Base-by-base conservation (phyloP, 2,888 invertebrate species). In the Apamea anceps region DNA sequence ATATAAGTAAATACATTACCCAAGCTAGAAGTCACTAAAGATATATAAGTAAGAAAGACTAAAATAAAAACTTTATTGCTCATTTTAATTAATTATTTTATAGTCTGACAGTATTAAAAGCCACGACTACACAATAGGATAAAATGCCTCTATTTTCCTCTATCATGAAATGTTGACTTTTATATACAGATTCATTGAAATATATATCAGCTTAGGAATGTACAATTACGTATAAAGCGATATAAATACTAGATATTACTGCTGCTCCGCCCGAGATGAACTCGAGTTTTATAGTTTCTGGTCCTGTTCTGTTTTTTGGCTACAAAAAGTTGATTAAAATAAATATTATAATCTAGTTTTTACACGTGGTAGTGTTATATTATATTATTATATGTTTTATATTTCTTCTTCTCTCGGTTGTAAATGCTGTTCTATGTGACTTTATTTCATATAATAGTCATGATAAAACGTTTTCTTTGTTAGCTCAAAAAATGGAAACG, bases 61-160 rank as follows among this genome's bases (percentile, higher is more conserved):
- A 85, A 42, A 32, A 81, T 21, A 45, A 76, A 68, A 62, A 72
- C 18, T 62, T 78, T 80, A 6, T 10, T 18, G 32, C 2, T 65
- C 87, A 87, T 87, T 81, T 70, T 75, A 15, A 73, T 60, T 28
- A 21, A 54, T 54, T 25, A 15, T 60, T 60, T 60, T 60, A 32
- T 21, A 15, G 12, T 45, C 37, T 25, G n/a, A 48, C 15, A 15
- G 3, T 57, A 51, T 74, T 28, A 2, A 42, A 63, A 75, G 57
- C 80, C 84, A 85, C 87, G 87, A 82, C 87, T 77, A 62, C 70
- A 51, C 77, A 66, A 72, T 67, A 70, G 42, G 51, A 32, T 65
- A 48, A 66, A 51, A 63, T 2, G 37, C 4, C 13, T 54, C 10
- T 72, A 63, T 75, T 75, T 63, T 57, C 68, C 80, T 65, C 15